Base-by-base conservation (phyloP, 2,888 invertebrate genomes). In the Hirtodrosophila alboralis region DNA sequence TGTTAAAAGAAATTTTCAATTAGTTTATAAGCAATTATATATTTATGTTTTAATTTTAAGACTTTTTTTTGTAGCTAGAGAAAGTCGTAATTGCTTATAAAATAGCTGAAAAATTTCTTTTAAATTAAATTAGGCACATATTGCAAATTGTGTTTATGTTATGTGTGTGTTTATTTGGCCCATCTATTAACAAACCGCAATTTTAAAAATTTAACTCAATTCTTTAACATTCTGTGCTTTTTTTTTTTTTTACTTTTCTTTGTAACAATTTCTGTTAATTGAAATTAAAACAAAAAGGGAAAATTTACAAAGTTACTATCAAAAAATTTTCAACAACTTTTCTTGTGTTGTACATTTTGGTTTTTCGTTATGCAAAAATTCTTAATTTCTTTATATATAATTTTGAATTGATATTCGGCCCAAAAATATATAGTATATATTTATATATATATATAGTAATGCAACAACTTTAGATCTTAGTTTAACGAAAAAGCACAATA, bases 271-370 rank as follows among this genome's bases (percentile, higher is more conserved):
- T 68, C 56, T 53, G 66, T 63, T 66, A 56, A 56, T 62, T 60
- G 44, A 59, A 77, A 65, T 48, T 30, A 30, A 47, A 58, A 40
- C 28, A 23, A 21, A 47, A n/a, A n/a, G n/a, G n/a, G n/a, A n/a
- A n/a, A 21, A 54, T 12, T 30, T 34, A 45, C 13, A 37, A 27
- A 41, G 26, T 16, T 37, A 45, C 38, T 14, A 33, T 58, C 37
- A 47, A 54, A 56, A 73, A 52, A n/a, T n/a, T 59, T 53, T 76
- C 43, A 68, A 73, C 60, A 68, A 33, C 34, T 69, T 57, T 69
- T 48, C 10, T 36, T 53, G 44, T 56, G 66, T 77, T 67, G 75
- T 75, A 78, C 76, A 83, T 78, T 78, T 62, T 65, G 75, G 78
- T 38, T 77, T 80, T 75, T 67, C 62, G 31, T 51, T 68, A 58